Percentiles rank a stretch among this genome's conserved stretches.
These are phyloP conservation scores for Philereme transversata DNA, from an alignment of 2,888 invertebrate genomes.

Conservation along the genomic window DNA sequence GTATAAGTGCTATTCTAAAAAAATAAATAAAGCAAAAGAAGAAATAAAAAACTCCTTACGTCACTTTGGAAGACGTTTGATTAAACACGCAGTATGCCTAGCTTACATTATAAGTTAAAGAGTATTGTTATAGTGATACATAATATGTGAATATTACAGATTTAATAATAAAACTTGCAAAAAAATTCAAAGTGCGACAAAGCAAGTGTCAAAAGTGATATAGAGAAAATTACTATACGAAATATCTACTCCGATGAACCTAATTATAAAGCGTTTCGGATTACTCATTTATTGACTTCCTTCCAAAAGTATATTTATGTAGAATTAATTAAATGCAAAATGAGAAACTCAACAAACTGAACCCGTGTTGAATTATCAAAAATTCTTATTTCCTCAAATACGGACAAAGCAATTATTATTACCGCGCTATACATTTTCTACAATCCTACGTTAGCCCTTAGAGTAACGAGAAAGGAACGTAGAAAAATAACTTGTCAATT, in stretches of 20 bases:
- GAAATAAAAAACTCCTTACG: slow-evolving; percentile 64
- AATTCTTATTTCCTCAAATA: slow-evolving; percentile 23
- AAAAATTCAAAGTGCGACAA: slow-evolving; percentile 63
- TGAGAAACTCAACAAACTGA: slow-evolving; percentile 11
- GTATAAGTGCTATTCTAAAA: slow-evolving; percentile 4
- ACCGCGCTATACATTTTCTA: slow-evolving; percentile 25
- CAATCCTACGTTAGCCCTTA: slow-evolving; percentile 55
- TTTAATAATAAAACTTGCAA: slow-evolving; percentile 45
- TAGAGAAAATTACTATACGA: slow-evolving; percentile 73
- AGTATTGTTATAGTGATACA: slow-evolving; percentile 54
- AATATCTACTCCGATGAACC: slow-evolving; percentile 78
- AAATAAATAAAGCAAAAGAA: slow-evolving; percentile 32
- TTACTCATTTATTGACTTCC: slow-evolving; percentile 65
- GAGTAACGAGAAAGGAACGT: slow-evolving; percentile 70
- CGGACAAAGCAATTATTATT: slow-evolving; percentile 33
- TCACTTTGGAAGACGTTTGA: slow-evolving; percentile 83
- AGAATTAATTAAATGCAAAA: slow-evolving; percentile 18
- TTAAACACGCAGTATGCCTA: slow-evolving; percentile 77
- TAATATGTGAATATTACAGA: slow-evolving; percentile 40
- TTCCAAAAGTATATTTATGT: slow-evolving; percentile 53
- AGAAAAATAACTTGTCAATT: slow-evolving; percentile 83
- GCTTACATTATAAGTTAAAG: slow-evolving; percentile 67
- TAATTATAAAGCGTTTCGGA: slow-evolving; percentile 84
- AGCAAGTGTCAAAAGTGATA: slow-evolving; percentile 66
- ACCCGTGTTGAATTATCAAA: slow-evolving; percentile 25